Conservation (phyloP, 2,797 vertebrate genomes). For the Catamblyrhynchus diadema region DNA sequence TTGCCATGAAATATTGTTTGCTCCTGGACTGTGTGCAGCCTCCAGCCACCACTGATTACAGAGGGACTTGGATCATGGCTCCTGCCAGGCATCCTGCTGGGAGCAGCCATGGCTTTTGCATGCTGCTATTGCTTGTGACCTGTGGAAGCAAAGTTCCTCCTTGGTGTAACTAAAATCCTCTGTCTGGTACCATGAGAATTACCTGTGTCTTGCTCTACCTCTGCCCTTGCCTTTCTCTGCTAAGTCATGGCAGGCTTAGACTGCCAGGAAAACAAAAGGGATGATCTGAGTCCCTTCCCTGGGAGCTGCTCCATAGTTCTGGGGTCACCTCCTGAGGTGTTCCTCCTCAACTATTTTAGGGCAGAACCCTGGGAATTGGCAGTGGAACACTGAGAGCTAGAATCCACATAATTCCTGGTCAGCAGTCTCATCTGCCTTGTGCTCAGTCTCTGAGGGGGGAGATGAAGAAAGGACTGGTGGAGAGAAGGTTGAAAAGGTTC, state of each 20-base stretch:
- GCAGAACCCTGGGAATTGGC: neutral
- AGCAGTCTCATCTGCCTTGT: neutral
- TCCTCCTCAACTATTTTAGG: neutral
- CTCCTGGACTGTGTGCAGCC: neutral
- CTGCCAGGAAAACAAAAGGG: neutral
- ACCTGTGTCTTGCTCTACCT: neutral
- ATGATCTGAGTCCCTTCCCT: neutral
- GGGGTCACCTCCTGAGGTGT: neutral
- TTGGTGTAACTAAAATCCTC: neutral
- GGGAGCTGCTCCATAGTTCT: neutral
- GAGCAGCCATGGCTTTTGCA: neutral
- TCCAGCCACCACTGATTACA: neutral
- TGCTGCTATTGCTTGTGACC: neutral
- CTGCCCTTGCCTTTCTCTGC: neutral
- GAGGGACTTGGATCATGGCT: neutral
- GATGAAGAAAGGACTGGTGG: neutral
- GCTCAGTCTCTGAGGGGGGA: accelerated
- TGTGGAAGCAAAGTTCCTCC: neutral
- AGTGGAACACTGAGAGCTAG: neutral
- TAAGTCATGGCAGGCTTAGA: neutral
- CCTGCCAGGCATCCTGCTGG: neutral
- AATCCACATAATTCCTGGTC: neutral
- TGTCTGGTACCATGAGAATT: neutral
- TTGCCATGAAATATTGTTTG: neutral
- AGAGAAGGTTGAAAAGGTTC: neutral